phyloP scores from a whole-genome alignment of 2,888 invertebrate genomes.

The Caenorhabditis sp. region DNA sequence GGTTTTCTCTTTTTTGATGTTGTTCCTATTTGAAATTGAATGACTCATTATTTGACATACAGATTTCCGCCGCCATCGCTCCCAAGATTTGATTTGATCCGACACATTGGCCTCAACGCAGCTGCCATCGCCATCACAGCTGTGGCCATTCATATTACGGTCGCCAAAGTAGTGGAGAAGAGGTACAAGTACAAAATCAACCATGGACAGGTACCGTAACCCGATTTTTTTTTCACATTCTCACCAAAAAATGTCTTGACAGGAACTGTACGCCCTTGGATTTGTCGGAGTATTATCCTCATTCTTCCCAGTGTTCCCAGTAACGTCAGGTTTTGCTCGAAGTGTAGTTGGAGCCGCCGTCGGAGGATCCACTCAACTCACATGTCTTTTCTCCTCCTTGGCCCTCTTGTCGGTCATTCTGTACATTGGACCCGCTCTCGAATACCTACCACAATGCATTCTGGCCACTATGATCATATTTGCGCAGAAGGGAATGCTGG shows the following conservation, averaged over 20 bases:
- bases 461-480: slow-evolving; percentile 76
- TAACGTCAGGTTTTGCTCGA: slow-evolving; percentile 78
- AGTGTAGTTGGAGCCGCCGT: slow-evolving; percentile 76
- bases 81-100: slow-evolving; percentile 75
- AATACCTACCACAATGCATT: slow-evolving; percentile 77
- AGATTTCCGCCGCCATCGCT: slow-evolving; percentile 76
- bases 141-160: slow-evolving; percentile 76
- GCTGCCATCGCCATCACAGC: slow-evolving; percentile 75
- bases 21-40: not conserved
- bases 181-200: slow-evolving; percentile 77
- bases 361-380: slow-evolving; percentile 75
- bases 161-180: slow-evolving; percentile 77
- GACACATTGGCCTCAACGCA: slow-evolving; percentile 72
- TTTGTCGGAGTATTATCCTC: slow-evolving; percentile 77
- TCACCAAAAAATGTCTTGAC: not conserved
- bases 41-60: slow-evolving; percentile 6
- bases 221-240: not conserved
- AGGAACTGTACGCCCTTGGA: slow-evolving; percentile 78
- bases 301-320: slow-evolving; percentile 77
- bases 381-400: slow-evolving; percentile 75
- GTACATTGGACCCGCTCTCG: slow-evolving; percentile 75
- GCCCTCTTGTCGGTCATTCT: slow-evolving; percentile 75
- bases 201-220: slow-evolving; percentile 73
- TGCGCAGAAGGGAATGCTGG: slow-evolving; percentile 72
- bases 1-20: not conserved